A percentile compares a stretch with the other conserved stretches of the same genome.
phyloP scores from a whole-genome alignment of 2,113 vertebrate species.

The Paralichthys olivaceus region DNA sequence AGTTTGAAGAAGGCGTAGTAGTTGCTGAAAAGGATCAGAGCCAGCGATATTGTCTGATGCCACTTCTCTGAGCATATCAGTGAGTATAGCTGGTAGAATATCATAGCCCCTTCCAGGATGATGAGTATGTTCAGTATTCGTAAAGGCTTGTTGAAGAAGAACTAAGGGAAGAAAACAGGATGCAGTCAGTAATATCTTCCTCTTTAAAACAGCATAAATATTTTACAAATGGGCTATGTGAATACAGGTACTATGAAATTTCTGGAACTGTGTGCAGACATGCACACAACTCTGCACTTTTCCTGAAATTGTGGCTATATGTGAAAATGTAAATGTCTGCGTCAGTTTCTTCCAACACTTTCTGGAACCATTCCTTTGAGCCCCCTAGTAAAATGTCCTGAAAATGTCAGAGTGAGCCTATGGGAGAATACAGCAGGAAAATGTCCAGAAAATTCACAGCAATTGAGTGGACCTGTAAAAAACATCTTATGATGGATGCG shows the following conservation, averaged over 20 bases:
- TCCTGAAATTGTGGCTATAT: too few relatives aligned
- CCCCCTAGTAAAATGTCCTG: too few relatives aligned
- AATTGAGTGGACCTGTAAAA: too few relatives aligned
- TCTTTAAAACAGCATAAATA: neutral
- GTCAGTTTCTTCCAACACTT: too few relatives aligned
- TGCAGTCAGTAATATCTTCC: neutral
- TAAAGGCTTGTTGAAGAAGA: constrained; percentile 98
- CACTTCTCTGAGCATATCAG: constrained; percentile 96
- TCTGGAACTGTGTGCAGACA: neutral
- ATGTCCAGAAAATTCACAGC: too few relatives aligned
- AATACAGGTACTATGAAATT: neutral
- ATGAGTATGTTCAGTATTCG: constrained; percentile 97
- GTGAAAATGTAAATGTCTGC: too few relatives aligned
- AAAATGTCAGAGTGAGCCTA: too few relatives aligned
- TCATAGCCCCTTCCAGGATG: constrained; percentile 94
- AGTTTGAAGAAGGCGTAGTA: constrained; percentile 99
- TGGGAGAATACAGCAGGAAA: too few relatives aligned
- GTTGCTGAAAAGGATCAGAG: constrained; percentile 99
- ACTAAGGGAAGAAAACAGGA: constrained; percentile 78
- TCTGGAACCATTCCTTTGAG: too few relatives aligned
- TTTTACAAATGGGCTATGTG: neutral
- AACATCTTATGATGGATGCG: too few relatives aligned
- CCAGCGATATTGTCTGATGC: constrained; percentile 97
- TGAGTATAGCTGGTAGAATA: constrained; percentile 97
- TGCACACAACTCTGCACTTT: too few relatives aligned